phyloP scores from a whole-genome alignment of 2,888 invertebrate species.

The Lepas anatifera region DNA sequence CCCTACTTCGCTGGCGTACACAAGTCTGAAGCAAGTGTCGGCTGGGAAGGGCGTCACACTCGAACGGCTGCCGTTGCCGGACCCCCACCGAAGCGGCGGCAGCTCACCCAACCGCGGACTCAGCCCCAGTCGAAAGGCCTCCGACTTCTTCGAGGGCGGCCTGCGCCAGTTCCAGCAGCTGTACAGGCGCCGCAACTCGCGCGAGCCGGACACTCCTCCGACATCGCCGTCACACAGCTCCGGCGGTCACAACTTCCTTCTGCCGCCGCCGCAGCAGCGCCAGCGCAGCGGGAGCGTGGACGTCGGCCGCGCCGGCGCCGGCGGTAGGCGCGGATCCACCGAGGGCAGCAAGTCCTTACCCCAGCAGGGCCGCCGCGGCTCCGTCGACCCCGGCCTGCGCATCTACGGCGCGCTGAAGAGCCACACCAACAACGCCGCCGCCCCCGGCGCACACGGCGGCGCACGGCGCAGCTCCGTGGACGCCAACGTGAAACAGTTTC shows the following conservation, averaged over 20 bases:
- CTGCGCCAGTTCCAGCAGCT: slow-evolving; percentile 3
- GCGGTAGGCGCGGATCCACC: not conserved
- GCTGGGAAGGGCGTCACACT: not conserved
- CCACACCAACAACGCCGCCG: too few species aligned
- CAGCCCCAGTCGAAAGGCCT: not conserved
- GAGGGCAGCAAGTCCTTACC: not conserved
- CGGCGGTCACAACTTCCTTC: not conserved
- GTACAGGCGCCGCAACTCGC: not conserved
- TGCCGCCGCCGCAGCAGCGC: not conserved
- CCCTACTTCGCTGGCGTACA: not conserved
- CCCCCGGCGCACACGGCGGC: too few species aligned
- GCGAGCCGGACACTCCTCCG: not conserved
- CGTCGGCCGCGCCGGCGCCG: not conserved
- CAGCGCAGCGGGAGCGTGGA: slow-evolving; percentile 3
- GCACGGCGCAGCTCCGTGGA: not conserved
- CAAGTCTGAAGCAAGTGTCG: not conserved
- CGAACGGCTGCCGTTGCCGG: not conserved
- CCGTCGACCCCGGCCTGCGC: slow-evolving; percentile 1
- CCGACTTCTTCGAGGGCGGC: not conserved
- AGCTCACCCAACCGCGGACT: not conserved
- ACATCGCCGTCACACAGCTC: not conserved
- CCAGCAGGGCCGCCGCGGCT: not conserved
- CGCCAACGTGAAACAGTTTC: slow-evolving; percentile 10
- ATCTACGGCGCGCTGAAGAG: slow-evolving; percentile 4
- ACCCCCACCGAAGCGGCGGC: not conserved